Conservation (phyloP, 2,888 invertebrate genomes). For the Polymixis flavicincta region DNA sequence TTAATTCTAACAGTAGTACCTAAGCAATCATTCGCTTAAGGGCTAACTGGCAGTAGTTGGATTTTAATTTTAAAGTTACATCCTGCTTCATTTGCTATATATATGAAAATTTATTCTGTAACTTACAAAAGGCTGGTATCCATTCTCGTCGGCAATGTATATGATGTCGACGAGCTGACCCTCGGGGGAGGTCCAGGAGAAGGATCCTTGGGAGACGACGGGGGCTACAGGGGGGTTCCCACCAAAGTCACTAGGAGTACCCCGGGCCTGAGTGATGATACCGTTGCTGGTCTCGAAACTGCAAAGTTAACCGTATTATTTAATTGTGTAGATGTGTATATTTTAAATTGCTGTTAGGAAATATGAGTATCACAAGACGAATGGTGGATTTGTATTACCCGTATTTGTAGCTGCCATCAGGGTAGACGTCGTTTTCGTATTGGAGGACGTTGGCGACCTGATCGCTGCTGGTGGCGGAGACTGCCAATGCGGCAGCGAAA, state of each 20-base stretch:
- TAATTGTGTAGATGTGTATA: neutral
- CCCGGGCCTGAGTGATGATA: constrained; percentile 91
- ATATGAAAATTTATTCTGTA: neutral
- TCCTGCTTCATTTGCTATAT: neutral
- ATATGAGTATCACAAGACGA: neutral
- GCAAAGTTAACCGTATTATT: constrained; percentile 43
- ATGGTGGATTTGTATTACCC: constrained; percentile 71
- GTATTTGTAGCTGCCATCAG: constrained; percentile 88
- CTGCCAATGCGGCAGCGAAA: constrained; percentile 79
- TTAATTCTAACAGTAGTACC: too few species aligned
- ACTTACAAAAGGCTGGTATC: constrained; percentile 91
- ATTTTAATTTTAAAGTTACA: neutral
- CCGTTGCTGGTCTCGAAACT: constrained; percentile 92
- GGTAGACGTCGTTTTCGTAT: constrained; percentile 81
- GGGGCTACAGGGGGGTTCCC: constrained; percentile 81
- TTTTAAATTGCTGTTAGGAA: neutral
- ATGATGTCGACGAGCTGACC: constrained; percentile 89
- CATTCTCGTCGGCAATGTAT: constrained; percentile 93
- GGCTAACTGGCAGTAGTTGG: too few species aligned
- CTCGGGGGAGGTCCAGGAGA: constrained; percentile 91
- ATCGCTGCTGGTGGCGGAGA: constrained; percentile 73
- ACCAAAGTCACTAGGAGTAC: constrained; percentile 88
- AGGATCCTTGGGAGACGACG: constrained; percentile 88
- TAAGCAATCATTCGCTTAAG: too few species aligned
- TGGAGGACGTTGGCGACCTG: constrained; percentile 77